phyloP scores from a whole-genome alignment of 2,888 invertebrate genomes.

The Parochlus steinenii region DNA sequence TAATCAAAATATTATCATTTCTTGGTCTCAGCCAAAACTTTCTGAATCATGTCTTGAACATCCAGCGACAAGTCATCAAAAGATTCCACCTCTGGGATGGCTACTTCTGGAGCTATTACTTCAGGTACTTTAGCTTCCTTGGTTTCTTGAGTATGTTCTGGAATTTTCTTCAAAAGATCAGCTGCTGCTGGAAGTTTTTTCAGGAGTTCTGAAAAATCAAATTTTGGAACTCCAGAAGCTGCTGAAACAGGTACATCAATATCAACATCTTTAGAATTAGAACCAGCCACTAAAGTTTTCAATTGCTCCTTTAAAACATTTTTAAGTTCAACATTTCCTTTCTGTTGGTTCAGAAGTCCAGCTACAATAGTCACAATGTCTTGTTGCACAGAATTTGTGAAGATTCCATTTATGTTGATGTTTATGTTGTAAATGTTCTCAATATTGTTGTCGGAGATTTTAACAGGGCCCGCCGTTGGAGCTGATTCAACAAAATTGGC shows the following conservation, averaged over 20 bases:
- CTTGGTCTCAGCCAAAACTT: too few relatives aligned
- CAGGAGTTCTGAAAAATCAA: conserved; percentile 7
- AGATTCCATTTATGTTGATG: conserved; percentile 9
- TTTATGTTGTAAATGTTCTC: conserved; percentile 11
- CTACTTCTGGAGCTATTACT: too few relatives aligned
- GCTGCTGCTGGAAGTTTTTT: not conserved
- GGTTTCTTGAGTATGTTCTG: too few relatives aligned
- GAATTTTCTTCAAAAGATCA: too few relatives aligned
- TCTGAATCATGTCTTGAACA: too few relatives aligned
- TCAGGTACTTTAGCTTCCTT: too few relatives aligned
- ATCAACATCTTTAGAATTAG: conserved; percentile 3
- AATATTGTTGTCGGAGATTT: conserved; percentile 10
- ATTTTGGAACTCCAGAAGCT: not conserved
- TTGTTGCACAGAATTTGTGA: conserved; percentile 3
- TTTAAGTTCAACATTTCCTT: not conserved
- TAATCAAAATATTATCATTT: too few relatives aligned
- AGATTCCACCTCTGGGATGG: too few relatives aligned
- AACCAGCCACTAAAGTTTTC: not conserved
- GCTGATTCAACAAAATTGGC: too few relatives aligned
- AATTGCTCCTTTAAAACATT: conserved; percentile 6
- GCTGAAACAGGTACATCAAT: conserved; percentile 5
- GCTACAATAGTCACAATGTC: conserved; percentile 2
- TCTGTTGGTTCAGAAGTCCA: conserved; percentile 3
- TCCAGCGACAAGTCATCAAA: too few relatives aligned
- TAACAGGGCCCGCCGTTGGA: conserved; percentile 8